phyloP scores from a whole-genome alignment of 2,888 invertebrate species.

The Brachycybe producta region DNA sequence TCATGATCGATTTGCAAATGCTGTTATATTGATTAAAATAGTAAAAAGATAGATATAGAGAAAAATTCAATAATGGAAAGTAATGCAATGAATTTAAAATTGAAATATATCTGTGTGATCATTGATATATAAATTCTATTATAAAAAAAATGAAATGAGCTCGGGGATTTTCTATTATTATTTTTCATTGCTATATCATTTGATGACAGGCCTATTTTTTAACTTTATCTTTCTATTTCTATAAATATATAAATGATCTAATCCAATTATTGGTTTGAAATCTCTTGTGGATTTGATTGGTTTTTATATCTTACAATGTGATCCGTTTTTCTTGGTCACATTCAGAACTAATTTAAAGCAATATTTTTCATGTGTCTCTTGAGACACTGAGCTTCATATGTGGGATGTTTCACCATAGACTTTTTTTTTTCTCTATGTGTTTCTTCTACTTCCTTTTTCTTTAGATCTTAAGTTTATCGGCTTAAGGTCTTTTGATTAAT shows the following conservation, averaged over 20 bases:
- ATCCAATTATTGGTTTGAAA: slow-evolving; percentile 10
- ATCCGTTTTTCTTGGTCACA: slow-evolving; percentile 12
- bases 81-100: no score
- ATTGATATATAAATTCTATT: no score
- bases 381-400: slow-evolving; percentile 4
- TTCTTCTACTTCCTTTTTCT: neutral
- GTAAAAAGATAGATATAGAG: no score
- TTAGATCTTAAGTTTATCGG: slow-evolving; percentile 8
- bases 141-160: no score
- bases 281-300: neutral
- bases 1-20: no score
- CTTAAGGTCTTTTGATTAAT: slow-evolving; percentile 18
- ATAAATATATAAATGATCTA: neutral
- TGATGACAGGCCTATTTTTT: neutral
- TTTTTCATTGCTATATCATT: no score
- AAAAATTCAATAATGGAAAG: no score
- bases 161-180: no score
- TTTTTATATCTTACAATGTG: no score
- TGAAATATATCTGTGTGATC: no score
- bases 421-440: neutral
- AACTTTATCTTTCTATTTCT: neutral
- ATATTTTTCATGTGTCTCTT: slow-evolving; percentile 16
- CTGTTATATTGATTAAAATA: no score
- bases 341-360: slow-evolving; percentile 19
- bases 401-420: neutral